phyloP scores from a whole-genome alignment of 2,888 invertebrate genomes.

The Agapetus fuscipes region DNA sequence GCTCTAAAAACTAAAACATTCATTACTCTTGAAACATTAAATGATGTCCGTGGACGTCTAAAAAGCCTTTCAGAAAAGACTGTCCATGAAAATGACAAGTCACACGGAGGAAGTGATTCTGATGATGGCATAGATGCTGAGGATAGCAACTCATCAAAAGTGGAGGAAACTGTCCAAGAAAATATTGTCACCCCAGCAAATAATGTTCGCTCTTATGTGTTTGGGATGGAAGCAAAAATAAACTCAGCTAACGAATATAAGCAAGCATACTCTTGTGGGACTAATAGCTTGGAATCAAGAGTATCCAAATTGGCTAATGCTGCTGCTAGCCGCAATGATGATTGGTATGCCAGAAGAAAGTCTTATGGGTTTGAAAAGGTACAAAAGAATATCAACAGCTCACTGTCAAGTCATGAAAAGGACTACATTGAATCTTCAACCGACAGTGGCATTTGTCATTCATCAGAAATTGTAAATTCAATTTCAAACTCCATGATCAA shows the following conservation, averaged over 20 bases:
- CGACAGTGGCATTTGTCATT: constrained; percentile 67
- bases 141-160: constrained; percentile 23
- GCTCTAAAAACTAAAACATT: constrained; percentile 33
- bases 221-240: constrained; percentile 33
- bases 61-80: constrained; percentile 33
- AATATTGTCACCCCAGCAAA: constrained; percentile 19
- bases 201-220: constrained; percentile 35
- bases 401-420: constrained; percentile 34
- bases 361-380: constrained; percentile 66
- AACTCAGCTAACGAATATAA: constrained; percentile 26
- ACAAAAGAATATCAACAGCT: constrained; percentile 24
- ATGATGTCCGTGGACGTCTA: constrained; percentile 48
- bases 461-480: constrained; percentile 53
- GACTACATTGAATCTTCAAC: constrained; percentile 63
- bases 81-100: constrained; percentile 22
- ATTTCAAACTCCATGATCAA: constrained; percentile 6
- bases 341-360: constrained; percentile 66
- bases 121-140: constrained; percentile 42
- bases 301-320: constrained; percentile 31
- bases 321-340: constrained; percentile 35
- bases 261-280: constrained; percentile 26
- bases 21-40: constrained; percentile 49
- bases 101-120: constrained; percentile 9
- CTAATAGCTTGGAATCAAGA: constrained; percentile 38
- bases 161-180: constrained; percentile 8